Conservation (phyloP, 2,113 vertebrate species). For the Xenus cinereus region DNA sequence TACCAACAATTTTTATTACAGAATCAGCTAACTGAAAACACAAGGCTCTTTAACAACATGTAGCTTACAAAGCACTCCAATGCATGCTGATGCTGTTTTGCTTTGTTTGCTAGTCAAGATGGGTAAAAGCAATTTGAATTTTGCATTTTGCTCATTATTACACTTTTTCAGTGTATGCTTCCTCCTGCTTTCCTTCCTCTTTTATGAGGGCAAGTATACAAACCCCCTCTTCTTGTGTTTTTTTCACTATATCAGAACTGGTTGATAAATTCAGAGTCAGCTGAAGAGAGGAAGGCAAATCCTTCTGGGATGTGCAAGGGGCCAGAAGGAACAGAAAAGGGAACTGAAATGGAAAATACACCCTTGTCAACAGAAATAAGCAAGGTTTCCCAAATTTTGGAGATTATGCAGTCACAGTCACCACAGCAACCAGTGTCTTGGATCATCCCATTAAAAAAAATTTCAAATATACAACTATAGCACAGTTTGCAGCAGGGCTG, state of each 20-base stretch:
- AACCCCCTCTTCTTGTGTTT: neutral
- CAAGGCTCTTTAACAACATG: neutral
- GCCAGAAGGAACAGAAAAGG: neutral
- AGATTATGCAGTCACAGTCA: neutral
- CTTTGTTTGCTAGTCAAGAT: conserved; percentile 34
- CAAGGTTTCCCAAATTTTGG: neutral
- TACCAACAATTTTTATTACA: conserved; percentile 59
- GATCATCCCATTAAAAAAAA: neutral
- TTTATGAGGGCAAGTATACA: neutral
- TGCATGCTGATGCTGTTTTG: neutral
- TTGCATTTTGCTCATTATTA: conserved; percentile 37
- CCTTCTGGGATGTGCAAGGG: neutral
- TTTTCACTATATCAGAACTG: neutral
- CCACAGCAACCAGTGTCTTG: neutral
- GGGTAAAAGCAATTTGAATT: conserved; percentile 22
- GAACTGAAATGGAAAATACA: neutral
- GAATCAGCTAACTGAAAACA: conserved; percentile 61
- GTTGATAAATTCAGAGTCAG: neutral
- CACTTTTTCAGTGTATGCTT: neutral
- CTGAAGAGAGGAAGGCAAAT: neutral
- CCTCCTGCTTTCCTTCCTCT: neutral
- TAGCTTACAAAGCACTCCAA: conserved; percentile 12
- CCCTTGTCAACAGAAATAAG: neutral
- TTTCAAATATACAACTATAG: neutral
- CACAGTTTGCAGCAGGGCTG: neutral